Percentiles rank a stretch among this genome's conserved stretches.
phyloP scores from a whole-genome alignment of 2,113 vertebrate species.

The Amazona guildingii region DNA sequence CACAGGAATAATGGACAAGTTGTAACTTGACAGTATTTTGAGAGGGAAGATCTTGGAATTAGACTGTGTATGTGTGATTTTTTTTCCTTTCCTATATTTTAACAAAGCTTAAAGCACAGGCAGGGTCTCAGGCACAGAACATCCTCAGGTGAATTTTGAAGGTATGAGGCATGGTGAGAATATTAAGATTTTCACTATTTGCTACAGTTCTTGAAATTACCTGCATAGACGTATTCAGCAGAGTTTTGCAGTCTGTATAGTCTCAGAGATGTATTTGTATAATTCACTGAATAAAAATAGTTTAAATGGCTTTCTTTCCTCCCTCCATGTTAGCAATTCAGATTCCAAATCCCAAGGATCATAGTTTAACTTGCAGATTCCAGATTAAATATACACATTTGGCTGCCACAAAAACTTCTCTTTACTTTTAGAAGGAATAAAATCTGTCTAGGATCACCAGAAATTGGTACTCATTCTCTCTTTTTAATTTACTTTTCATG shows the following conservation, averaged over 20 bases:
- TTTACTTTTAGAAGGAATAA: background rate
- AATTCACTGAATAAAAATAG: constrained; percentile 8
- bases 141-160: background rate
- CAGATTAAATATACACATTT: background rate
- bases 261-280: background rate
- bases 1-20: background rate
- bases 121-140: background rate
- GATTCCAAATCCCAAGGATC: background rate
- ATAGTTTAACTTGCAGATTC: background rate
- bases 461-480: background rate
- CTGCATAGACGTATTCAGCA: background rate
- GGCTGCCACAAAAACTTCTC: background rate
- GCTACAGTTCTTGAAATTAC: background rate
- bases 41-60: background rate
- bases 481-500: background rate
- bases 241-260: background rate
- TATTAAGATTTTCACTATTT: background rate
- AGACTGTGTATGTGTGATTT: background rate
- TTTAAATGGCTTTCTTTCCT: constrained; percentile 1
- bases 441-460: background rate
- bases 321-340: background rate
- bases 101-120: background rate
- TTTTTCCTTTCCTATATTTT: background rate
- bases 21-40: background rate
- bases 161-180: background rate